Base-by-base conservation (phyloP, 2,888 invertebrate genomes). In the Tethea ocularis region DNA sequence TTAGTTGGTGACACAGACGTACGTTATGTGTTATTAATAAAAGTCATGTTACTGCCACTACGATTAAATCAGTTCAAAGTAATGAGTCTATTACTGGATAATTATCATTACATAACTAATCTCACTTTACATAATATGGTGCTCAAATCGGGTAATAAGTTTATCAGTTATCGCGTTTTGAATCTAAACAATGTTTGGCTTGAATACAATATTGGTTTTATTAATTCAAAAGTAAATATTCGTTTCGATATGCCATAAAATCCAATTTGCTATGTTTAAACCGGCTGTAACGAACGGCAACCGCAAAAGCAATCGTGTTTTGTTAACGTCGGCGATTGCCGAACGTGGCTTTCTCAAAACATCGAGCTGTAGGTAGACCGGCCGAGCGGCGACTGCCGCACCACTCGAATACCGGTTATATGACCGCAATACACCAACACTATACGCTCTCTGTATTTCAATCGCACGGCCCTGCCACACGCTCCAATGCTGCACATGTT, bases 341-440 rank as follows among this genome's bases (percentile, higher is more conserved):
- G 87, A 89, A 89, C 87, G 86, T 84, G 83, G 90, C 92, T 91
- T 91, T 91, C 91, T 91, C 89, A 89, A 89, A 92, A 91, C 89
- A 90, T 88, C 80, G 83, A 73, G 77, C 82, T 81, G 83, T 80
- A 82, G 86, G 83, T 80, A 82, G 86, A 86, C 85, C 80, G 83
- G 83, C 84, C 86, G 83, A 88, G 82, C 83, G 83, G 86, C 84
- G 83, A 84, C 84, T 82, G 84, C 83, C 83, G 80, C 78, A 80
- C 85, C 86, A 85, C 86, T 88, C 86, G 84, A 89, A 92, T 93
- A 92, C 92, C 92, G 91, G 92, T 93, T 93, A 91, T 91, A 88
- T 90, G 91, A 91, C 92, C 91, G 91, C 91, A 90, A 90, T 91
- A 89, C 84, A 82, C 88, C 88, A 82, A 80, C 80, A 86, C 83